Evolutionary conservation across 2,113 vertebrate genomes (phyloP), one percentile per base, ranked within the genome.

Genomic region (Varanus salvator): DNA sequence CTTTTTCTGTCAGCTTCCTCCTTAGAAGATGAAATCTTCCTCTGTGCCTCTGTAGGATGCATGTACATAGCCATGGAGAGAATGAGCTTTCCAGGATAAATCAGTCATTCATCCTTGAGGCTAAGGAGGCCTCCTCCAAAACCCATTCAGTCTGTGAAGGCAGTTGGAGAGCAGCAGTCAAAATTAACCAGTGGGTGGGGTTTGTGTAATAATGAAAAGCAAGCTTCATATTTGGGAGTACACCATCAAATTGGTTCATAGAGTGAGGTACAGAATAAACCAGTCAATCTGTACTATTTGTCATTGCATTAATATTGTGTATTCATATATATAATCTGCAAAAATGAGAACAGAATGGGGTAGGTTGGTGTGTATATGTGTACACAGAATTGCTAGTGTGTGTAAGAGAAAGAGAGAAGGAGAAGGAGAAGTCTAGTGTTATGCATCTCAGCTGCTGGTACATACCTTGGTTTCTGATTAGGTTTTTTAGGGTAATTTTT

Each of bases 401-500:
- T 44, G 38, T 44, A 3, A 44, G 38, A 44, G 38, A 44, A 3
- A 44, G 3, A 3, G 38, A 44, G 38, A 44, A 44, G 38, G 38
- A 44, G 38, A 44, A 44, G 38, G 38, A 44, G 38, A 44, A 44
- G 38, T 44, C 38, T 44, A 44, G 38, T 89, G 34, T 77, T 88
- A 71, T 89, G 0, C 0, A 0, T 1, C 31, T 91, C 75, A 66
- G n/a, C 38, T 86, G 44, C 88, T 48, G 91, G 29, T 90, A 81
- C 14, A 74, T 68, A 68, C 14, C 86, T 90, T 92, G 0, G 64
- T 50, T 86, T 86, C 50, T 87, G 64, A 34, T 87, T 72, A 85
- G 27, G 29, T 23, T 77, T 89, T 77, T 75, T 91, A 86, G 1
- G 71, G 86, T 52, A 80, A 2, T 6, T 92, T 93, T 87, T 90